These are phyloP conservation scores for Neoscelio sp. DNA, from an alignment of 2,888 invertebrate species.

Conservation along the genomic window DNA sequence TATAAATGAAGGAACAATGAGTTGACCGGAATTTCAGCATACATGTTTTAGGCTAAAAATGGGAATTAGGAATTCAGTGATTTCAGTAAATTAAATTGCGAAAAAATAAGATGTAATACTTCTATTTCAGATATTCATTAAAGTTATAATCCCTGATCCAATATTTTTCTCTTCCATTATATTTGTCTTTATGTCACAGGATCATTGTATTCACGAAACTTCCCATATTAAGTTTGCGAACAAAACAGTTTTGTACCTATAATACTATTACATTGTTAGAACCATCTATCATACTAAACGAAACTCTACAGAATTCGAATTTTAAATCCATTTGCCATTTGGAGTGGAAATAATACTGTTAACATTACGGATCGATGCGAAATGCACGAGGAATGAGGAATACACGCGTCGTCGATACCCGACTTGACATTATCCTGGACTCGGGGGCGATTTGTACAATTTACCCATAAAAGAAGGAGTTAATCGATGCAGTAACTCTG, in stretches of 20 bases:
- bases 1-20: slow-evolving; percentile 39
- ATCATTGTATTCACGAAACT: slow-evolving; percentile 17
- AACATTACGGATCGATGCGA: slow-evolving; percentile 41
- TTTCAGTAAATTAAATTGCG: too few species aligned
- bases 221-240: slow-evolving; percentile 30
- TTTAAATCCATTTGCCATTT: slow-evolving; percentile 46
- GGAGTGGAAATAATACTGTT: slow-evolving; percentile 44
- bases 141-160: too few species aligned
- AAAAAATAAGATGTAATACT: too few species aligned
- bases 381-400: slow-evolving; percentile 42
- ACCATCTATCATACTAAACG: slow-evolving; percentile 21
- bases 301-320: slow-evolving; percentile 30
- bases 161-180: slow-evolving; percentile 34
- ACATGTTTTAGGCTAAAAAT: too few species aligned
- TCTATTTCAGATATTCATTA: too few species aligned
- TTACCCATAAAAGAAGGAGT: slow-evolving; percentile 50
- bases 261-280: slow-evolving; percentile 31
- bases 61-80: too few species aligned
- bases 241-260: slow-evolving; percentile 27
- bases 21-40: slow-evolving; percentile 10
- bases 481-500: slow-evolving; percentile 47
- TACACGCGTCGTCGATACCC: slow-evolving; percentile 44
- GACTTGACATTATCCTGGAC: slow-evolving; percentile 45
- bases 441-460: slow-evolving; percentile 49
- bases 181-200: slow-evolving; percentile 19